Conservation (phyloP, 2,797 vertebrate genomes). For the Cynopterus sphinx region DNA sequence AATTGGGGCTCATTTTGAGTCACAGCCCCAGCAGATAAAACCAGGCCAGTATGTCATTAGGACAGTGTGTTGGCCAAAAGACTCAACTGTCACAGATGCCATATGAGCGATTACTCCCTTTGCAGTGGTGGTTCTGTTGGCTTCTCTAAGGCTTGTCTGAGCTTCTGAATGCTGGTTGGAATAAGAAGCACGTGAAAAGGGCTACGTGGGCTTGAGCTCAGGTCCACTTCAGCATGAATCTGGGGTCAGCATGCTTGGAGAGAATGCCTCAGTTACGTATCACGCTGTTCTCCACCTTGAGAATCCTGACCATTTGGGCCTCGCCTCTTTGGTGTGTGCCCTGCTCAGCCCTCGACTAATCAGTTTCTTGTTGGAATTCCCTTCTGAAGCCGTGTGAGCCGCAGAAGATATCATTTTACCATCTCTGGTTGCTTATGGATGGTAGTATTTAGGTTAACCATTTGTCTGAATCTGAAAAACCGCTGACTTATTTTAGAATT, state of each 20-base stretch:
- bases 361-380: neutral
- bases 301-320: neutral
- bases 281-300: neutral
- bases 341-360: neutral
- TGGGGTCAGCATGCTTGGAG: rapidly evolving
- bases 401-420: neutral
- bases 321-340: neutral
- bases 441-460: neutral
- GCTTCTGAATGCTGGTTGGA: neutral
- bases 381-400: neutral
- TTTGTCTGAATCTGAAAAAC: neutral
- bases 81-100: neutral
- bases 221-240: neutral
- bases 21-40: neutral
- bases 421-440: neutral
- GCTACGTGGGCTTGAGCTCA: neutral
- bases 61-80: neutral
- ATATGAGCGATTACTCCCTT: neutral
- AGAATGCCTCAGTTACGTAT: neutral
- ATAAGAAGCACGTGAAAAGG: rapidly evolving
- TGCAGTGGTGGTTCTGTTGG: neutral
- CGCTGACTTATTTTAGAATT: neutral
- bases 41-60: neutral
- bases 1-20: neutral
- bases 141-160: neutral